Evolutionary conservation across 2,888 invertebrate genomes (phyloP).

Genomic region (Eupithecia subumbrata): DNA sequence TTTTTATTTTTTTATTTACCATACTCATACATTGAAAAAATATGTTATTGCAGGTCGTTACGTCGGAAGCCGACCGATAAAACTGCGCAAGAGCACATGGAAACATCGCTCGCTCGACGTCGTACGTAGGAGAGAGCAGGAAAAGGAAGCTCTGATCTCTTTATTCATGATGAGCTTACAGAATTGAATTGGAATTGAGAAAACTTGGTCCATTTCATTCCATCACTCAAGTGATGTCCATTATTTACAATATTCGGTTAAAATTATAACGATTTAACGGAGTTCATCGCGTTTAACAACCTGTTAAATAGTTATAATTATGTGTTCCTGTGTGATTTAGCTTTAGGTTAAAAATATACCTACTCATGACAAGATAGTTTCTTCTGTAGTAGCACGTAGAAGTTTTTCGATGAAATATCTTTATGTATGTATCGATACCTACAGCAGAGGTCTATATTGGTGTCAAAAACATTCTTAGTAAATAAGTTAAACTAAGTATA

Average conservation of each 20-base stretch:
- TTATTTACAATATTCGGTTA: neutral
- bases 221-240: neutral
- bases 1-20: neutral
- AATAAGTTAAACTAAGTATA: neutral
- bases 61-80: conserved; percentile 99
- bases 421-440: neutral
- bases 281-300: neutral
- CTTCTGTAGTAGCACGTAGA: neutral
- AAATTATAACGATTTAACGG: neutral
- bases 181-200: conserved; percentile 56
- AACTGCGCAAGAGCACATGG: conserved; percentile 98
- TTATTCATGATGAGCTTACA: conserved; percentile 85
- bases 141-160: conserved; percentile 93
- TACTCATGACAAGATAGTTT: neutral
- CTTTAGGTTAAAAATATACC: neutral
- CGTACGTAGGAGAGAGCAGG: conserved; percentile 97
- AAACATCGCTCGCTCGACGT: conserved; percentile 95
- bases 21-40: neutral
- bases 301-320: neutral
- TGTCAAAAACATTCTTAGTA: conserved; percentile 1
- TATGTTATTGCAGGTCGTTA: conserved; percentile 89
- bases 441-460: neutral
- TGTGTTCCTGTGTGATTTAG: neutral
- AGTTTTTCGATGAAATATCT: neutral
- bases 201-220: neutral